Evolutionary conservation across 1,140 invertebrate species (phyloP).

Genomic region (Drosophila navojoa): DNA sequence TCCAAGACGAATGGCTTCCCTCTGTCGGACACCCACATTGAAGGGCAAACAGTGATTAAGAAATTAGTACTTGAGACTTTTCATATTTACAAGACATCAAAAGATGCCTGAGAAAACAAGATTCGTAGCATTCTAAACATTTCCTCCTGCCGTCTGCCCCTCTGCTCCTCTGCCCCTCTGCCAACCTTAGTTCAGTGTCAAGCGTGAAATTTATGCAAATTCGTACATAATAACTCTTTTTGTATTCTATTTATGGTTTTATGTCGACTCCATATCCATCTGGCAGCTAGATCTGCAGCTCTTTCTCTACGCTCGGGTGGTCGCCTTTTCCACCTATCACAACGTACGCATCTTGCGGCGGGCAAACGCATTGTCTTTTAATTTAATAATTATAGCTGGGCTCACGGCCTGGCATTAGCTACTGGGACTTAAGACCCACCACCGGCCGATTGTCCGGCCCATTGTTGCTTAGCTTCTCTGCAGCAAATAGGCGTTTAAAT

Average conservation of each 20-base stretch:
- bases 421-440: constrained; percentile 61
- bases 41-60: constrained; percentile 36
- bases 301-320: constrained; percentile 69
- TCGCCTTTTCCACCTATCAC: constrained; percentile 58
- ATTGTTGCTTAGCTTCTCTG: constrained; percentile 10
- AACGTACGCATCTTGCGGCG: constrained; percentile 66
- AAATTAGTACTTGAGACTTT: constrained; percentile 36
- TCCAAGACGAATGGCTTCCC: neutral
- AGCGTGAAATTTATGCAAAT: constrained; percentile 83
- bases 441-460: constrained; percentile 22
- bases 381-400: constrained; percentile 75
- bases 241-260: constrained; percentile 57
- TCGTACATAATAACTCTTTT: constrained; percentile 81
- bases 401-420: constrained; percentile 51
- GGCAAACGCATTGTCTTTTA: constrained; percentile 65
- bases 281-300: constrained; percentile 36
- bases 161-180: too few relatives aligned
- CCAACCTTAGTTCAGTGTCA: constrained; percentile 48
- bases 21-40: constrained; percentile 17
- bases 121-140: constrained; percentile 30
- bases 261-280: constrained; percentile 26
- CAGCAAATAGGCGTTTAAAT: constrained; percentile 80
- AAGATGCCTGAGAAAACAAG: constrained; percentile 5
- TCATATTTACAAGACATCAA: neutral
- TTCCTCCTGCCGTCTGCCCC: constrained; percentile 22